phyloP scores from a whole-genome alignment of 2,888 invertebrate species.

The Atrina japonica region DNA sequence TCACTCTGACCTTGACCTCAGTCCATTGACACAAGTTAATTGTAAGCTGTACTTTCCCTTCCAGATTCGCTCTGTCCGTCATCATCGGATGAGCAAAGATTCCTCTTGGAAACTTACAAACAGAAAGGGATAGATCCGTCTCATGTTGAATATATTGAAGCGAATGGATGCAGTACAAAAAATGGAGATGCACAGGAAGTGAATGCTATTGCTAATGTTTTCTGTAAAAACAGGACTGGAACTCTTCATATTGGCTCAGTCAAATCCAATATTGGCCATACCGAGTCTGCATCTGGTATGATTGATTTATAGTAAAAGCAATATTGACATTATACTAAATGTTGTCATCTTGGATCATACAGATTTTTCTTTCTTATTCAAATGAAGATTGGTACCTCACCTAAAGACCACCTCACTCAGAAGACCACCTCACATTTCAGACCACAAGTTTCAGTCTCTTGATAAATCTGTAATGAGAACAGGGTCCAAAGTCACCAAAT shows the following conservation, averaged over 20 bases:
- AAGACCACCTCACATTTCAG: too few species aligned
- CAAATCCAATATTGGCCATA: slow-evolving; percentile 99
- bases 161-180: slow-evolving; percentile 98
- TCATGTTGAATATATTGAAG: slow-evolving; percentile 95
- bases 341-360: too few species aligned
- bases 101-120: slow-evolving; percentile 88
- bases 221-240: slow-evolving; percentile 68
- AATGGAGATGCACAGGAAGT: slow-evolving; percentile 95
- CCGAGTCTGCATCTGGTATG: slow-evolving; percentile 88
- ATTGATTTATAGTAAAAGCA: too few species aligned
- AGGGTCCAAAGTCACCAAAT: too few species aligned
- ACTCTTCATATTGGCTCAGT: slow-evolving; percentile 96
- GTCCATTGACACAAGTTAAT: too few species aligned
- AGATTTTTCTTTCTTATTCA: too few species aligned
- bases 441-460: too few species aligned
- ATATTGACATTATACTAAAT: too few species aligned
- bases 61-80: slow-evolving; percentile 82
- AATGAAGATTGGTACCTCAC: too few species aligned
- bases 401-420: too few species aligned
- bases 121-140: slow-evolving; percentile 91
- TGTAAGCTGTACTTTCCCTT: background rate
- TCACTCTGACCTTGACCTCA: too few species aligned
- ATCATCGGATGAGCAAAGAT: slow-evolving; percentile 85
- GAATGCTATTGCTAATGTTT: slow-evolving; percentile 91
- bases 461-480: too few species aligned